Percentiles rank a stretch among this genome's conserved stretches.
phyloP scores from a whole-genome alignment of 1,140 invertebrate species.

The Forficula auricularia region DNA sequence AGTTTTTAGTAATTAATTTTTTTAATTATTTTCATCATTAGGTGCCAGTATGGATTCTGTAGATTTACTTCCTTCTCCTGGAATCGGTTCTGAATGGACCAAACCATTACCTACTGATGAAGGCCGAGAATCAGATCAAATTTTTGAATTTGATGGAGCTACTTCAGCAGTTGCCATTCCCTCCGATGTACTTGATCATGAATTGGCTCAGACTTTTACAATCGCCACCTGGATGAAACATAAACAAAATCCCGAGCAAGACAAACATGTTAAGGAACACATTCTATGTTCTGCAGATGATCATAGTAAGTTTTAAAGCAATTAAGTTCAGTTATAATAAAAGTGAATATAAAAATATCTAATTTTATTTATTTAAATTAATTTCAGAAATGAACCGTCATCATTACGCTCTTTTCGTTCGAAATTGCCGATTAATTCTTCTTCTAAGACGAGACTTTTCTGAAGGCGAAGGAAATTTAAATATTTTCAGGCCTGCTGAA shows the following conservation, averaged over 20 bases:
- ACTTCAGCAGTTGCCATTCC: constrained; percentile 74
- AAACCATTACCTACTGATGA: constrained; percentile 74
- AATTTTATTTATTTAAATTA: constrained; percentile 10
- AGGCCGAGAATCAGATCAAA: constrained; percentile 72
- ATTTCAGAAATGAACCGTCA: constrained; percentile 88
- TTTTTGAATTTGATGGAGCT: constrained; percentile 84
- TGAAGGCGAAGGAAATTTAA: constrained; percentile 59
- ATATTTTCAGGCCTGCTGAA: constrained; percentile 92
- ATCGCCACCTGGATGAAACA: constrained; percentile 88
- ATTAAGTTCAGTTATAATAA: neutral
- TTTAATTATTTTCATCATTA: too few species aligned
- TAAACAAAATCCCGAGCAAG: constrained; percentile 44
- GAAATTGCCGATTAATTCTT: constrained; percentile 89
- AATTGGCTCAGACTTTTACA: constrained; percentile 62
- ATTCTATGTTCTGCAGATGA: constrained; percentile 91
- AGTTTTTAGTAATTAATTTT: too few species aligned
- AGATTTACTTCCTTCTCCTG: constrained; percentile 74
- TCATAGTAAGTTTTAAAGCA: constrained; percentile 55
- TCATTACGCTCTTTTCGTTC: constrained; percentile 90
- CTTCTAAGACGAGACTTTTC: constrained; percentile 81
- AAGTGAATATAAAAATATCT: constrained; percentile 1
- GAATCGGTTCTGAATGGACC: constrained; percentile 66
- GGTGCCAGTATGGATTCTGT: constrained; percentile 48
- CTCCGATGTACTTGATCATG: constrained; percentile 50
- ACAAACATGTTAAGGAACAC: constrained; percentile 85